These are phyloP conservation scores for Oscheius myriophilus DNA, from an alignment of 2,888 invertebrate species.

Conservation along the genomic window DNA sequence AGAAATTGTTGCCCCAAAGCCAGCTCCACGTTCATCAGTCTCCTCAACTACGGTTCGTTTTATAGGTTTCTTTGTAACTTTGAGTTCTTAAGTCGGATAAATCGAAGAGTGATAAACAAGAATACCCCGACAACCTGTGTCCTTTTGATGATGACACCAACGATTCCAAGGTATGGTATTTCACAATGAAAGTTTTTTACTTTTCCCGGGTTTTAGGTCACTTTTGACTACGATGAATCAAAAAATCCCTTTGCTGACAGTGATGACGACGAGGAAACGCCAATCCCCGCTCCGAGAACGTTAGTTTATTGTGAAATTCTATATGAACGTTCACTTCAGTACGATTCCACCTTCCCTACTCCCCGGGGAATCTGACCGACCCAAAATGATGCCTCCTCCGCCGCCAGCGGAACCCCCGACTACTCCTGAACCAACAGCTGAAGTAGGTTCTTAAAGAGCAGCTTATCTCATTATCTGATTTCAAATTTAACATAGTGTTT, in stretches of 20 bases:
- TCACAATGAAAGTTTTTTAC: background rate
- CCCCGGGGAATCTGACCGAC: conserved; percentile 35
- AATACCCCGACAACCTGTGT: conserved; percentile 29
- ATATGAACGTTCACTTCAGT: background rate
- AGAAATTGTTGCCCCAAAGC: background rate
- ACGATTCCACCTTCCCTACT: conserved; percentile 25
- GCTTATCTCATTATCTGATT: background rate
- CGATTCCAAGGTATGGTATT: conserved; percentile 9
- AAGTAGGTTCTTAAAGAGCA: background rate
- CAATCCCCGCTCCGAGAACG: conserved; percentile 34
- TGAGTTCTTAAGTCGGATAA: too few relatives aligned
- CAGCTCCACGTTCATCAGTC: conserved; percentile 1
- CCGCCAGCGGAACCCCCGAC: conserved; percentile 18
- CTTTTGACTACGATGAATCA: conserved; percentile 30
- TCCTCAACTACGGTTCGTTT: too few relatives aligned
- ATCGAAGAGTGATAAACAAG: too few relatives aligned
- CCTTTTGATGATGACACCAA: conserved; percentile 27
- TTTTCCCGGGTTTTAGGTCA: conserved; percentile 2
- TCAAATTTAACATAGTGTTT: background rate
- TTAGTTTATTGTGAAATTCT: background rate
- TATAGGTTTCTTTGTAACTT: too few relatives aligned
- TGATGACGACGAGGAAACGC: conserved; percentile 33
- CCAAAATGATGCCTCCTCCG: conserved; percentile 35
- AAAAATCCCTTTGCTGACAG: conserved; percentile 42
- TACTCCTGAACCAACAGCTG: conserved; percentile 1